Percentiles rank a stretch among this genome's conserved stretches.
These are phyloP conservation scores for Pseudococcus viburni DNA, from an alignment of 2,888 invertebrate genomes.

Conservation along the genomic window DNA sequence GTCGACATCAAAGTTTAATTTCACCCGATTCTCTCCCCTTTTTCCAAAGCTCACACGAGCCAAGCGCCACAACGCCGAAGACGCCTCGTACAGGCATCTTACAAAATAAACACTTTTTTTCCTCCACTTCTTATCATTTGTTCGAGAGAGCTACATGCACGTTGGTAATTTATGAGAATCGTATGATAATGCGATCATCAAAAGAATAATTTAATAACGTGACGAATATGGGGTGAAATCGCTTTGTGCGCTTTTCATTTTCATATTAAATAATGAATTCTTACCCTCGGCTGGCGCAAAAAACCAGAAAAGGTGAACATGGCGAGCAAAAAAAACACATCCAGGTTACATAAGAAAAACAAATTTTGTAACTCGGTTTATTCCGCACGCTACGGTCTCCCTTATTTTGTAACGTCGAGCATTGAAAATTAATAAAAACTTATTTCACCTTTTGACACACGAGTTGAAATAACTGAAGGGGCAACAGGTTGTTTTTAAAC, in stretches of 20 bases:
- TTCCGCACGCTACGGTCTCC: neutral
- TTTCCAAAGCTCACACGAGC: neutral
- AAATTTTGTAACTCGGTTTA: conserved; percentile 54
- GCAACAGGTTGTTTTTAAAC: neutral
- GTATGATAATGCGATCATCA: conserved; percentile 66
- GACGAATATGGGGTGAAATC: conserved; percentile 66
- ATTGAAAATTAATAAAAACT: conserved; percentile 11
- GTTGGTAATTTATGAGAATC: conserved; percentile 63
- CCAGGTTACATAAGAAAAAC: conserved; percentile 61
- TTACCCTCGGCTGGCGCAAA: conserved; percentile 17
- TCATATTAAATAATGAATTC: conserved; percentile 65
- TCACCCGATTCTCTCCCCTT: neutral
- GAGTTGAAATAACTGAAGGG: neutral
- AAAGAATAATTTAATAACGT: conserved; percentile 66
- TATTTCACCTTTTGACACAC: conserved; percentile 23
- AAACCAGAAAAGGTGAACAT: neutral
- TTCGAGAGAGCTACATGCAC: conserved; percentile 44
- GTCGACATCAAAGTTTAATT: conserved; percentile 61
- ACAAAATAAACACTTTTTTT: conserved; percentile 65
- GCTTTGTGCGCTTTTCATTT: conserved; percentile 65
- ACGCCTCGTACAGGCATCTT: conserved; percentile 51
- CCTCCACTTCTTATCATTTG: conserved; percentile 48
- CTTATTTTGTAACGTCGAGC: neutral
- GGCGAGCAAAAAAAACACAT: neutral
- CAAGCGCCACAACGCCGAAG: neutral